Base-by-base conservation (phyloP, 2,888 invertebrate genomes). In the Drosophila melanocephala region DNA sequence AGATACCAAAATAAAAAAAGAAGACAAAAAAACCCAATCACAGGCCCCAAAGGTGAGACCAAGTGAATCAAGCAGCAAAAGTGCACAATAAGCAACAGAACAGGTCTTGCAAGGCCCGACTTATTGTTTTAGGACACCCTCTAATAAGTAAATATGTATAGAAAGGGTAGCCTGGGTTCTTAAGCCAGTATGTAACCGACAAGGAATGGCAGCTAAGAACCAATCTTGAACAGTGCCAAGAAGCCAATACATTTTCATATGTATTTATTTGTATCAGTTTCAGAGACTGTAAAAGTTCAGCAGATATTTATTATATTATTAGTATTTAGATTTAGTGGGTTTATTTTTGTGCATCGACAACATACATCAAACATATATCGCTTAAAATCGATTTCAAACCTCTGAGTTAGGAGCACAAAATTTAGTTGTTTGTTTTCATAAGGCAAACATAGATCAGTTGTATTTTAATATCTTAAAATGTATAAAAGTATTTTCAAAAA, bases 61-160 rank as follows among this genome's bases (percentile, higher is more conserved):
- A 86, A 83, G 75, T 88, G 84, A 86, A 85, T 90, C 89, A 88
- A 73, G 72, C 66, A 67, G 69, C 75, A 72, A 84, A 79, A 85
- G 90, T 87, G 86, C 86, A 88, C 89, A 88, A 85, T 56, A 68
- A 69, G 57, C 59, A 33, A 57, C 47, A 56, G 79, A 80, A 80
- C 79, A 80, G 79, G 79, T 80, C 70, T 83, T 74, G 67, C 66
- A 63, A 63, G 67, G 67, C 55, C 33, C 37, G 39, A 63, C 53
- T 42, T 56, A 76, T 66, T 77, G 77, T 69, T 59, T 67, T 44
- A 30, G 12, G 12, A 58, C 32, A 58, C 58, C 44, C 58, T 44
- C 6, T 44, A 57, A 28, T 12, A 7, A 12, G 19, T 5, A 0
- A 39, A n/a, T 19, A 14, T 56, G 37, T 4, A 3, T 19, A 19